Percentiles rank a stretch among this genome's conserved stretches.
phyloP scores from a whole-genome alignment of 2,113 vertebrate genomes.

The Pycnonotus jocosus region DNA sequence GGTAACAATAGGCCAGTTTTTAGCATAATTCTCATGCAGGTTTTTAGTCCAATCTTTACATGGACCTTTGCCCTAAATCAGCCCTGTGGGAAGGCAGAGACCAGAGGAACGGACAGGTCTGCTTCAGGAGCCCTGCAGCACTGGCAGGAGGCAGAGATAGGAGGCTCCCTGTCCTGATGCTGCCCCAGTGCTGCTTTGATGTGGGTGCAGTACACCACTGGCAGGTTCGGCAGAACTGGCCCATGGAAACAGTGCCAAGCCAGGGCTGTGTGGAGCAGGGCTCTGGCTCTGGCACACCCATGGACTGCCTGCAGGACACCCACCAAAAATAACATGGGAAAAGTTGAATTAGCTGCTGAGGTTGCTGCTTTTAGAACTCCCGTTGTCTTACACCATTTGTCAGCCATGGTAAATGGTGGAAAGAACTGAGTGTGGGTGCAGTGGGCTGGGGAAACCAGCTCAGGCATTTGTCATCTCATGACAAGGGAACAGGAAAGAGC shows the following conservation, averaged over 20 bases:
- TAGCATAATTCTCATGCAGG: not conserved
- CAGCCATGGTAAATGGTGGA: not conserved
- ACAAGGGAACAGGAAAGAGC: not conserved
- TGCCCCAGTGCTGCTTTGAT: not conserved
- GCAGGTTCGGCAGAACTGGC: not conserved
- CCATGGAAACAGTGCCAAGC: accelerated
- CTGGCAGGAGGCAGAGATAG: not conserved
- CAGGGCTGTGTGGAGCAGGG: not conserved
- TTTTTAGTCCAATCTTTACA: not conserved
- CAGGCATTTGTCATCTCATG: not conserved
- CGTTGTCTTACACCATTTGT: not conserved
- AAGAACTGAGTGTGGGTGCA: not conserved
- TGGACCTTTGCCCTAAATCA: not conserved
- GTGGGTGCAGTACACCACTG: not conserved
- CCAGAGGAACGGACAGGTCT: not conserved
- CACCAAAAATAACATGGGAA: not conserved
- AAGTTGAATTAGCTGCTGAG: not conserved
- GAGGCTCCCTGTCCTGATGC: not conserved
- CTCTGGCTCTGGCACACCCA: not conserved
- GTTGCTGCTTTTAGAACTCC: not conserved
- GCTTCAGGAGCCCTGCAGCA: not conserved
- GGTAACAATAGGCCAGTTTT: not conserved
- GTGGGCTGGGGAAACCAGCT: not conserved
- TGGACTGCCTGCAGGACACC: accelerated
- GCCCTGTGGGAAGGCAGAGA: not conserved